Base-by-base conservation (phyloP, 2,113 vertebrate species). In the Psettodes erumei region DNA sequence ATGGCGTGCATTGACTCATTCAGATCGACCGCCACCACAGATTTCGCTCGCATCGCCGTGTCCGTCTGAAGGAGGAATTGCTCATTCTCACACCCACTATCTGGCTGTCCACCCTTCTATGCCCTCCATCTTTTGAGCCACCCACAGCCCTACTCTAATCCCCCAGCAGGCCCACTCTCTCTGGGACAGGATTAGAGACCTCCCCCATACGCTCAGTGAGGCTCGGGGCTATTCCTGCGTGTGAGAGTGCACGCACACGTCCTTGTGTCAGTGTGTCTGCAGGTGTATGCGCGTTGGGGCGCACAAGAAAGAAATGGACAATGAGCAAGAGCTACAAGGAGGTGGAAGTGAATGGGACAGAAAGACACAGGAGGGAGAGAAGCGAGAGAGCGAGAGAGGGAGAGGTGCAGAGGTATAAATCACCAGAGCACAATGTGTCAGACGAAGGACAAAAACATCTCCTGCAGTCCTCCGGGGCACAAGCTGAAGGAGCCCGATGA, bases 381-480 rank as follows among this genome's bases (percentile, higher is more conserved):
- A 30, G 61, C 63, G 60, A 63, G 62, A 47, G 51, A 55, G 45
- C 55, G 50, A 64, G 70, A 62, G 67, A 80, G 71, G 68, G 43
- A 67, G 73, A 85, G 72, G 84, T 85, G 87, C 83, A 81, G 76
- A 75, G 77, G 75, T 87, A 93, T 91, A 91, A 89, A 93, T 91
- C 90, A 91, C 80, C 28, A 45, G 75, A 83, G 83, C 71, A 58
- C 79, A 63, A 80, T 67, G 65, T 90, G 90, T 89, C 90, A 89
- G 82, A 85, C 48, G 69, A 84, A 90, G 86, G 89, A 89, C 86
- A 83, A 88, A 88, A 90, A 86, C 58, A 71, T 92, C 87, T 86
- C 82, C 81, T 76, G 77, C 62, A 54, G 75, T 71, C 74, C 84
- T 71, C 77, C 64, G 66, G 75, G 87, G 71, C 13, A 53, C 56